Evolutionary conservation across 2,113 vertebrate species (phyloP).

Genomic region (Pelusios castaneus): DNA sequence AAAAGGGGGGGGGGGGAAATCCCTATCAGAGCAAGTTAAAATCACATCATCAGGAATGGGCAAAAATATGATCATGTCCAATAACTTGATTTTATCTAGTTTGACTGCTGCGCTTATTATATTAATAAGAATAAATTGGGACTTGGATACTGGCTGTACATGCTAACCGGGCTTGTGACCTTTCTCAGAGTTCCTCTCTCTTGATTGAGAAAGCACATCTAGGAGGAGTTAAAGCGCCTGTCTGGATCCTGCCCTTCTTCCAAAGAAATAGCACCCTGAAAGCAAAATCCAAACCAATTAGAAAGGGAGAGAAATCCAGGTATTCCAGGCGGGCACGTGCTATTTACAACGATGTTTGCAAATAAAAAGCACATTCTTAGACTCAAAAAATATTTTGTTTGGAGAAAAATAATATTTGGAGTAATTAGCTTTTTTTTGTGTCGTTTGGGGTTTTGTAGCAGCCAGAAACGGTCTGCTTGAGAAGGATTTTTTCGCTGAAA

Average conservation of each 20-base stretch:
- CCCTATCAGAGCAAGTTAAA: constrained; percentile 62
- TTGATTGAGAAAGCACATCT: background rate
- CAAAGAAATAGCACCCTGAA: background rate
- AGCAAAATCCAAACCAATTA: background rate
- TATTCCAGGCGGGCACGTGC: rapidly evolving
- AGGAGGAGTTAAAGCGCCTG: background rate
- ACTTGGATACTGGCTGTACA: constrained; percentile 26
- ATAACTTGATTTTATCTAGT: constrained; percentile 61
- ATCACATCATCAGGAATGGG: constrained; percentile 47
- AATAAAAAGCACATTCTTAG: background rate
- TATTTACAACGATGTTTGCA: background rate
- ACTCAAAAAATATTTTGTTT: background rate
- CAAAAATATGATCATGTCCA: constrained; percentile 55
- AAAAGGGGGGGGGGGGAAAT: constrained; percentile 7
- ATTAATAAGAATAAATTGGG: constrained; percentile 79
- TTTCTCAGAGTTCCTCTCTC: background rate
- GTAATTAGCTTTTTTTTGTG: background rate
- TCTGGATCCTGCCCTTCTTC: background rate
- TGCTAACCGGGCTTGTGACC: constrained; percentile 34
- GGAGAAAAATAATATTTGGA: rapidly evolving
- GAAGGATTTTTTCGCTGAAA: constrained; percentile 16
- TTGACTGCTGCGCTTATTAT: constrained; percentile 76
- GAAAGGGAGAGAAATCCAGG: rapidly evolving
- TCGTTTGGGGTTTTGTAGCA: background rate
- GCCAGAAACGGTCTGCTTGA: background rate